These are phyloP conservation scores for Knipowitschia caucasica DNA, from an alignment of 2,797 vertebrate species.

Conservation along the genomic window DNA sequence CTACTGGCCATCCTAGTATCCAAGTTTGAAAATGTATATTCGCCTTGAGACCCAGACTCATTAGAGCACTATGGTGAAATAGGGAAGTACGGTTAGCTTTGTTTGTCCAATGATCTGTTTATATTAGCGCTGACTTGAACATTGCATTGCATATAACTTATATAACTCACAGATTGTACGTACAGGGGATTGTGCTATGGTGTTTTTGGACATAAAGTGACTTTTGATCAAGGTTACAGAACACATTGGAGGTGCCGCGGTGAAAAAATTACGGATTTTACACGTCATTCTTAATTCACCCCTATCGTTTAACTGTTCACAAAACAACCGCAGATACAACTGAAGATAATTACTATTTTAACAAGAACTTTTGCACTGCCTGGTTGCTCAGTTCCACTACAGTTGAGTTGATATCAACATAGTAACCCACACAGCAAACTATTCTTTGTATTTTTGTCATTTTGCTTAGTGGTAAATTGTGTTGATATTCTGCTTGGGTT, in stretches of 20 bases:
- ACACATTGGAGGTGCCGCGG: neutral
- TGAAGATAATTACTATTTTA: slow-evolving; percentile 9
- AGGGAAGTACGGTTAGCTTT: slow-evolving; percentile 1
- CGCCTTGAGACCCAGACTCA: slow-evolving; percentile 28
- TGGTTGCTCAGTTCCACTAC: slow-evolving; percentile 1
- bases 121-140: neutral
- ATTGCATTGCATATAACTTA: neutral
- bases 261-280: neutral
- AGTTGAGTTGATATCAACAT: slow-evolving; percentile 4
- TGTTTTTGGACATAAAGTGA: neutral
- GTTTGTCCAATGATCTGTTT: neutral
- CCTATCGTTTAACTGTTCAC: neutral
- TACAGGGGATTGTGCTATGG: too few relatives aligned
- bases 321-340: slow-evolving; percentile 1
- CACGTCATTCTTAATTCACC: neutral
- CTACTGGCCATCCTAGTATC: slow-evolving; percentile 34
- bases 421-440: slow-evolving; percentile 18
- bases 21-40: slow-evolving; percentile 38
- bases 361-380: neutral
- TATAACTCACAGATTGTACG: neutral
- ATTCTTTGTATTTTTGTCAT: slow-evolving; percentile 26
- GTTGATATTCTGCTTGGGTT: slow-evolving; percentile 62
- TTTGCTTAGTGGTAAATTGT: slow-evolving; percentile 34
- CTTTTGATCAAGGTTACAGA: neutral
- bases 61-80: slow-evolving; percentile 18